Evolutionary conservation across 2,797 vertebrate species (phyloP), one percentile per base, ranked within the genome.

Genomic region (Crocidura indochinensis): DNA sequence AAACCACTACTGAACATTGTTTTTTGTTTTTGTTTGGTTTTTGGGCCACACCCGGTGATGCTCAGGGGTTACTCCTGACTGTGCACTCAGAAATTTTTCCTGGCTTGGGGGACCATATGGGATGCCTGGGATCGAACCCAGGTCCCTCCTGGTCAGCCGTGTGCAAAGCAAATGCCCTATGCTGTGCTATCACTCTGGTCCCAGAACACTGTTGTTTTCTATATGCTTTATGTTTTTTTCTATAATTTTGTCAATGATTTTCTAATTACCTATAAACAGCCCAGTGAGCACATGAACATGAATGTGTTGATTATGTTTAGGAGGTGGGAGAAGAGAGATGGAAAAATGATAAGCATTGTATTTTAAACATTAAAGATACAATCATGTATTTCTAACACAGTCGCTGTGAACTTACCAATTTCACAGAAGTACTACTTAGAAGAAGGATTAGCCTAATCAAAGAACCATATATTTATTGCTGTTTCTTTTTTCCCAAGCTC

Each of bases 371-470:
- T 81, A 74, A 82, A 96, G 87, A 95, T 77, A 53, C 92, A 86
- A 92, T 89, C 81, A 87, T 96, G 87, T 84, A 95, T 96, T 95
- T 81, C 92, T 51, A 87, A 87, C 56, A 93, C 12, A 80, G 46
- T 91, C 82, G 93, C 38, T 62, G 11, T 92, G 72, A 44, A 94
- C 56, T 47, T 91, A 69, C 60, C 71, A 15, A 46, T 89, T 31
- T 85, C 46, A 62, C 60, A 81, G n/a, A 97, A 97, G 94, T 96
- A 90, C 96, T 97, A 92, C 96, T 97, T 97, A 96, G 94, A 86
- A 96, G 94, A 86, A 64, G 95, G 95, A 95, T 92, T 92, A 94
- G 91, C 91, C 93, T 96, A 96, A 95, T 77, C 88, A 95, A 96
- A 97, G 95, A 94, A 96, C 92, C 85, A 56, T 56, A 19, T 56